A percentile compares a stretch with the other conserved stretches of the same genome.
These are phyloP conservation scores for Rhinoraja longicauda DNA, from an alignment of 2,797 vertebrate species.

Conservation along the genomic window DNA sequence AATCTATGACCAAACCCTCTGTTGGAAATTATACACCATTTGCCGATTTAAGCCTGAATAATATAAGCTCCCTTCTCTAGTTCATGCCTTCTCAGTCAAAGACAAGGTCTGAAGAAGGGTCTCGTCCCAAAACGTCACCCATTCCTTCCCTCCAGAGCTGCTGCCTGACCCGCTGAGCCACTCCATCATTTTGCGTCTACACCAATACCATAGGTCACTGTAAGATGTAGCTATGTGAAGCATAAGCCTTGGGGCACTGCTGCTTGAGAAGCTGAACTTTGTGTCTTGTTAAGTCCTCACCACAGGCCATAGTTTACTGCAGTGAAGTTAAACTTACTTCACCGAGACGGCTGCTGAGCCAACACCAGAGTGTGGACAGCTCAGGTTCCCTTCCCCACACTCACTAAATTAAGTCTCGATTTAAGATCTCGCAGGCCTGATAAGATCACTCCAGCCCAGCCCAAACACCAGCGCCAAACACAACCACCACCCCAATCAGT, in stretches of 20 bases:
- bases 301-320: neutral
- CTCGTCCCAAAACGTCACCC: no score
- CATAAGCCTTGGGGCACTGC: neutral
- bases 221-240: neutral
- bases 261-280: neutral
- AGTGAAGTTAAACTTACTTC: neutral
- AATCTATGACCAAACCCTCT: neutral
- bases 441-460: neutral
- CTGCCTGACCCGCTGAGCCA: no score
- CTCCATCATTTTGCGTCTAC: no score
- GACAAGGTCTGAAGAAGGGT: no score
- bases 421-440: neutral
- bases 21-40: neutral
- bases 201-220: neutral
- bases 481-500: no score
- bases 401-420: neutral
- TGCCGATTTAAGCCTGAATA: slow-evolving; percentile 4
- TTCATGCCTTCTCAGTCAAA: neutral
- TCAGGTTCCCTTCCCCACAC: no score
- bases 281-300: neutral
- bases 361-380: neutral
- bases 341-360: neutral
- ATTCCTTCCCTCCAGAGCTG: no score
- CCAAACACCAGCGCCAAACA: no score
- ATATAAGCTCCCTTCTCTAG: neutral